A percentile compares a stretch with the other conserved stretches of the same genome.
Conservation (phyloP, 2,113 vertebrate species). For the Oncorhynchus masou region DNA sequence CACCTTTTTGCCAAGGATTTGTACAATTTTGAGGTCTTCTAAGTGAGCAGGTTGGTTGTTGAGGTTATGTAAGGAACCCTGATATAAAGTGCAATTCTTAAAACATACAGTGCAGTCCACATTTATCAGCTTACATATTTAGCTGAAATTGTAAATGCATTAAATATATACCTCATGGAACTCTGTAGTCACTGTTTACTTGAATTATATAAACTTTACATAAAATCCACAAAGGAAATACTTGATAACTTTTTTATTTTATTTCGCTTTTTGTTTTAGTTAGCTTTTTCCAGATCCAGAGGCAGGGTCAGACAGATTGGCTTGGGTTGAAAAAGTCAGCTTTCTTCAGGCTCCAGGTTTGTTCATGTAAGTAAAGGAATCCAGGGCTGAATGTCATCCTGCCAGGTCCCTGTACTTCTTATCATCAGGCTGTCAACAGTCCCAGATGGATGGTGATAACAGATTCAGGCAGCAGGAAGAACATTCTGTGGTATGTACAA, state of each 20-base stretch:
- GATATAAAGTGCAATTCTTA: slow-evolving; percentile 38
- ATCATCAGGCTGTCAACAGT: background rate
- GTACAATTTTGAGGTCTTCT: slow-evolving; percentile 48
- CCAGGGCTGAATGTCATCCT: background rate
- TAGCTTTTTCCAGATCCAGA: background rate
- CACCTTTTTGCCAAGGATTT: slow-evolving; percentile 28
- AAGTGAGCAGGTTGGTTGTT: slow-evolving; percentile 43
- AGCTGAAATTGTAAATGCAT: background rate
- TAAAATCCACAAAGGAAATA: too few relatives aligned
- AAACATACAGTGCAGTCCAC: slow-evolving; percentile 27
- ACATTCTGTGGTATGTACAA: background rate
- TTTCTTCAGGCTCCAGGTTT: background rate
- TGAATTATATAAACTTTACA: background rate
- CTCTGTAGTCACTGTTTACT: background rate
- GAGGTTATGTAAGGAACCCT: slow-evolving; percentile 48
- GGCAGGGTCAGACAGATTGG: background rate
- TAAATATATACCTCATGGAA: background rate
- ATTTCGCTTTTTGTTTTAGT: too few relatives aligned
- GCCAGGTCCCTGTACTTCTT: background rate
- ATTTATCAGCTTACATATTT: background rate
- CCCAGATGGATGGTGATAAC: background rate
- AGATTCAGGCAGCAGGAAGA: background rate
- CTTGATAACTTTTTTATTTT: too few relatives aligned
- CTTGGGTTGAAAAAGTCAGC: background rate
- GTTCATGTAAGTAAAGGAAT: background rate